Conservation (phyloP, 1,140 invertebrate species). For the Cotesia vestalis region DNA sequence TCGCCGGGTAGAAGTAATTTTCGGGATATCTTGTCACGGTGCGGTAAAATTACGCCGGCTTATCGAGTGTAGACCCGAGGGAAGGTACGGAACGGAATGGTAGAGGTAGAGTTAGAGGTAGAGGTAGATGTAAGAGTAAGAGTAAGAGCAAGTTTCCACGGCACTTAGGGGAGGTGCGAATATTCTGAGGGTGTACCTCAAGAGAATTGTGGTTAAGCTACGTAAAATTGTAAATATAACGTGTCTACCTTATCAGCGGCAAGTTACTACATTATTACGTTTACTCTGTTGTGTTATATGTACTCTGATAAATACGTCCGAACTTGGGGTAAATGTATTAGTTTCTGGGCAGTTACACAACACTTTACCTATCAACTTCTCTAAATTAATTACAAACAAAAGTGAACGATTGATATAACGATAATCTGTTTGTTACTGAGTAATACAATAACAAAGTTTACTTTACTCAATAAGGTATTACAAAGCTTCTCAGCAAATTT, state of each 20-base stretch:
- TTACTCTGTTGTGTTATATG: not conserved
- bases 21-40: slow-evolving; percentile 42
- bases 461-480: not conserved
- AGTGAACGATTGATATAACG: too few species aligned
- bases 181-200: slow-evolving; percentile 19
- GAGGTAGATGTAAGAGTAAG: slow-evolving; percentile 26
- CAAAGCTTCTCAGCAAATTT: slow-evolving; percentile 1
- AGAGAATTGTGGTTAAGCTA: slow-evolving; percentile 23
- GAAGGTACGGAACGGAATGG: slow-evolving; percentile 7
- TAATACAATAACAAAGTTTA: too few species aligned
- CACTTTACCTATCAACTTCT: too few species aligned
- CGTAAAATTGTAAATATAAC: slow-evolving; percentile 17
- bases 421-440: too few species aligned
- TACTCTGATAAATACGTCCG: not conserved
- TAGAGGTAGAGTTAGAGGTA: slow-evolving; percentile 27
- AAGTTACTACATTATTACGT: not conserved
- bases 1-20: slow-evolving; percentile 41
- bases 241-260: not conserved
- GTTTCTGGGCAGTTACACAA: too few species aligned
- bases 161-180: slow-evolving; percentile 28
- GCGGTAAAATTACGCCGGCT: slow-evolving; percentile 42
- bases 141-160: slow-evolving; percentile 15
- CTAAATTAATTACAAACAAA: too few species aligned
- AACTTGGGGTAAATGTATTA: not conserved
- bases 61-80: slow-evolving; percentile 39